A percentile compares a stretch with the other conserved stretches of the same genome.
Conservation (phyloP, 2,888 invertebrate genomes). For the Pediacus dermestoides region DNA sequence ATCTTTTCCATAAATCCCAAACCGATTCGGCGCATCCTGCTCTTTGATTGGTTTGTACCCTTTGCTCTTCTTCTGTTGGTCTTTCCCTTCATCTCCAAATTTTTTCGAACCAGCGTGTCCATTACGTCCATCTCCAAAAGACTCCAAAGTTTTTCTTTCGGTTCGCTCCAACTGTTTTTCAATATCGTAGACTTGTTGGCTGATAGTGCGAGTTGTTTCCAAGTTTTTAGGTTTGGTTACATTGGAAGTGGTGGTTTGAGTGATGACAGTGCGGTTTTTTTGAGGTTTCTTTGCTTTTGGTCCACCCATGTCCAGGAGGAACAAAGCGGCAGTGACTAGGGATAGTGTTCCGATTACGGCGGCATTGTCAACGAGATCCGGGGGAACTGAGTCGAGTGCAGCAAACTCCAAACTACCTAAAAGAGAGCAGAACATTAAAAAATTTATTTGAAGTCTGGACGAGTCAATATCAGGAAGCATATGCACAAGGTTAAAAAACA, state of each 20-base stretch:
- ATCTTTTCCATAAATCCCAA: conserved; percentile 45
- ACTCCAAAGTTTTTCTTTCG: conserved; percentile 10
- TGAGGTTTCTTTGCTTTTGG: conserved; percentile 52
- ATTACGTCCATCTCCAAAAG: conserved; percentile 1
- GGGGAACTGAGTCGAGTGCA: conserved; percentile 67
- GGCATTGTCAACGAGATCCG: conserved; percentile 65
- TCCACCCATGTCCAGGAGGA: conserved; percentile 65
- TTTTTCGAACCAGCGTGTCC: conserved; percentile 2
- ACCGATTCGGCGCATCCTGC: conserved; percentile 34
- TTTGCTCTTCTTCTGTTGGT: conserved; percentile 9
- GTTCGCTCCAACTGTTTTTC: conserved; percentile 27
- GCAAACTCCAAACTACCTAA: conserved; percentile 66
- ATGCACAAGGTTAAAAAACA: too few relatives aligned
- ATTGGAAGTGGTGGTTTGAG: not conserved
- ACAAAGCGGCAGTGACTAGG: conserved; percentile 63
- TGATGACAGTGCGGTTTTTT: conserved; percentile 2
- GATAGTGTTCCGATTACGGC: conserved; percentile 67
- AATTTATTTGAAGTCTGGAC: not conserved
- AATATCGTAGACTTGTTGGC: conserved; percentile 32
- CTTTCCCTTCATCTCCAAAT: not conserved
- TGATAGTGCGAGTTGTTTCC: conserved; percentile 5
- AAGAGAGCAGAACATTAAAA: conserved; percentile 17
- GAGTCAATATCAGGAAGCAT: too few relatives aligned
- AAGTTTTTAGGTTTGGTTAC: conserved; percentile 3
- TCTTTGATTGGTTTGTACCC: conserved; percentile 35